These are phyloP conservation scores for Brienomyrus brachyistius DNA, from an alignment of 2,113 vertebrate genomes.

Conservation along the genomic window DNA sequence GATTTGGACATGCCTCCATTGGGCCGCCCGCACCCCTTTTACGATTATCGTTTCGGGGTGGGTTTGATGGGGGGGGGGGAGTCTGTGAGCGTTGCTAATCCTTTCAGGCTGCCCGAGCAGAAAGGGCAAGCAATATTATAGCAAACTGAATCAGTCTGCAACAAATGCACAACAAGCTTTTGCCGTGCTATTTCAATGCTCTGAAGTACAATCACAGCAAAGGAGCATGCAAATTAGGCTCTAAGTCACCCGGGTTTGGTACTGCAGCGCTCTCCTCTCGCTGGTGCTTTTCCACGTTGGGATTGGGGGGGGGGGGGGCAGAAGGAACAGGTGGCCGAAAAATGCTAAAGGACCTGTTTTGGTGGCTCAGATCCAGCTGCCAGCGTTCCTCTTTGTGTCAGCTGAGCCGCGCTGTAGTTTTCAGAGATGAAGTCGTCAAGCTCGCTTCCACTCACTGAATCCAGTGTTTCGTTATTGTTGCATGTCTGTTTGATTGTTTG, in stretches of 20 bases:
- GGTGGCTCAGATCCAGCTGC: not conserved
- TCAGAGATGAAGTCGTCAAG: not conserved
- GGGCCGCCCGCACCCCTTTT: slow-evolving; percentile 21
- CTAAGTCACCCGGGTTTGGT: slow-evolving; percentile 34
- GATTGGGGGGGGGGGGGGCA: not conserved
- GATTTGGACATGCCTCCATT: not conserved
- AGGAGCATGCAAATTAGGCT: slow-evolving; percentile 42
- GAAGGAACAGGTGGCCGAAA: slow-evolving; percentile 35
- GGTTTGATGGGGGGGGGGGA: slow-evolving; percentile 2
- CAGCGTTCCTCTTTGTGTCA: not conserved
- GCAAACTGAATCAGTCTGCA: slow-evolving; percentile 72
- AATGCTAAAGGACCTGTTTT: slow-evolving; percentile 12
- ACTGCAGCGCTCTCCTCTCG: not conserved
- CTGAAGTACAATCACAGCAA: slow-evolving; percentile 48
- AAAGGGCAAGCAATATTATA: slow-evolving; percentile 89
- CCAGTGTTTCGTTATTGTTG: not conserved
- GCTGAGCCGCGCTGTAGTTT: not conserved
- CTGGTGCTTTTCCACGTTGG: not conserved
- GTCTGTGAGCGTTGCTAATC: slow-evolving; percentile 69
- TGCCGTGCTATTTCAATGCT: slow-evolving; percentile 54
- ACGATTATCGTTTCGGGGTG: not conserved
- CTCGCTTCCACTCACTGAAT: not conserved
- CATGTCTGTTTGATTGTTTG: not conserved
- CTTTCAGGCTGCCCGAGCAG: slow-evolving; percentile 63
- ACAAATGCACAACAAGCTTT: slow-evolving; percentile 58